These are phyloP conservation scores for Typhlichthys subterraneus DNA, from an alignment of 2,797 vertebrate species.

Conservation along the genomic window DNA sequence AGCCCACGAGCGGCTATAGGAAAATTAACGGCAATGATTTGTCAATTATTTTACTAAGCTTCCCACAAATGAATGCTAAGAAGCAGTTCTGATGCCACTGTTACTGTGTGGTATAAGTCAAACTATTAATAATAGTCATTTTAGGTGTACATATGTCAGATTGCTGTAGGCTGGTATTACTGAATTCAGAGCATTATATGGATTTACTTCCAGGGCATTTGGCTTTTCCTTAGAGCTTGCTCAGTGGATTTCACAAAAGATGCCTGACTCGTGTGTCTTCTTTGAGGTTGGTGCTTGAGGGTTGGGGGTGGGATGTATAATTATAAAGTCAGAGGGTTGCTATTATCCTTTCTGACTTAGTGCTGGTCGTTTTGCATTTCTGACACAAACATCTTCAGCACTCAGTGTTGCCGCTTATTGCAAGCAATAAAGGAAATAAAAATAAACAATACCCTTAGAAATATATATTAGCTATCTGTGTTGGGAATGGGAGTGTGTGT, in stretches of 20 bases:
- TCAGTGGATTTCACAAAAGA: constrained; percentile 40
- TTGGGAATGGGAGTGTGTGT: constrained; percentile 14
- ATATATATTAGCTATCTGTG: constrained; percentile 59
- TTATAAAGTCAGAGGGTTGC: constrained; percentile 57
- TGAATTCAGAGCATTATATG: constrained; percentile 49
- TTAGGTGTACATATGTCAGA: neutral
- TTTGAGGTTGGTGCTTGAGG: constrained; percentile 48
- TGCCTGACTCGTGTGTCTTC: constrained; percentile 53
- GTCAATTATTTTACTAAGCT: constrained; percentile 16
- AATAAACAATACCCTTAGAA: constrained; percentile 28
- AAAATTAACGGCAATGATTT: constrained; percentile 42
- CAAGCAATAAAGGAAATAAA: constrained; percentile 49
- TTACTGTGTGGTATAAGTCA: constrained; percentile 16
- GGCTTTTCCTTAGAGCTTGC: constrained; percentile 55
- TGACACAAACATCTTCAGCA: constrained; percentile 38
- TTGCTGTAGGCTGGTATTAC: constrained; percentile 16
- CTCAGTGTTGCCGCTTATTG: constrained; percentile 55
- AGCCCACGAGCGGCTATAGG: constrained; percentile 42
- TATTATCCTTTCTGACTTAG: constrained; percentile 11
- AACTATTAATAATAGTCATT: constrained; percentile 24
- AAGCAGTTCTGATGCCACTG: neutral
- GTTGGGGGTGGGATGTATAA: constrained; percentile 57
- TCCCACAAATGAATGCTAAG: neutral
- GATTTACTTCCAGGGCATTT: constrained; percentile 55
- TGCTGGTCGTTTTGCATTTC: constrained; percentile 40